These are phyloP conservation scores for Centrocercus urophasianus DNA, from an alignment of 2,113 vertebrate genomes.

Conservation along the genomic window DNA sequence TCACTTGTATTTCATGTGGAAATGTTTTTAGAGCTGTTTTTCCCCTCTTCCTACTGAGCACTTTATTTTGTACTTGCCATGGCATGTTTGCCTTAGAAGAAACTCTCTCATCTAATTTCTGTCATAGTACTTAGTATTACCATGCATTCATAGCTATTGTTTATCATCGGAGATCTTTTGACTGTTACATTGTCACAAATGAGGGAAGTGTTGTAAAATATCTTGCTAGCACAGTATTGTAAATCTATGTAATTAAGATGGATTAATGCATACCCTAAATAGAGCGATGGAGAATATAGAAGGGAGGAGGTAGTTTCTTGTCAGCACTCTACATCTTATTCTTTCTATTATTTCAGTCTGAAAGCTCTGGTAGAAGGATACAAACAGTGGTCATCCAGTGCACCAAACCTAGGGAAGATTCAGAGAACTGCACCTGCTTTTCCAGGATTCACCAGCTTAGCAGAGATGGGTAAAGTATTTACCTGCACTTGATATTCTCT, in stretches of 20 bases:
- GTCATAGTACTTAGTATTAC: neutral
- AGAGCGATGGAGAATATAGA: neutral
- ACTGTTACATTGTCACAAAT: neutral
- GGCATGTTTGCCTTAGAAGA: neutral
- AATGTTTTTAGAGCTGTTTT: neutral
- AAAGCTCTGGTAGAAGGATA: constrained; percentile 88
- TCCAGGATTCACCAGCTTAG: constrained; percentile 91
- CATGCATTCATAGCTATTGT: neutral
- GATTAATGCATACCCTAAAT: neutral
- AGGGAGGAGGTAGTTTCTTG: neutral
- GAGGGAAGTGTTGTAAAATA: neutral
- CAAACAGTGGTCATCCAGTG: constrained; percentile 93
- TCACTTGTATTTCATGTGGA: neutral
- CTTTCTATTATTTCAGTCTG: constrained; percentile 74
- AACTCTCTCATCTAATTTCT: neutral
- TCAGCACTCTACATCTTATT: neutral
- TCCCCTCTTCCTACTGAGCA: neutral
- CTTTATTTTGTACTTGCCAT: neutral
- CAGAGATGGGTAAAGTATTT: constrained; percentile 87
- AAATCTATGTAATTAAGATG: neutral
- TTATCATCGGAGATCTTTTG: neutral
- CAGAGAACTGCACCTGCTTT: constrained; percentile 87
- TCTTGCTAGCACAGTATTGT: neutral
- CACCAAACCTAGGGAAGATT: constrained; percentile 92
- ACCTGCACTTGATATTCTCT: neutral